phyloP scores from a whole-genome alignment of 2,797 vertebrate genomes.

The Gallinago stenura region DNA sequence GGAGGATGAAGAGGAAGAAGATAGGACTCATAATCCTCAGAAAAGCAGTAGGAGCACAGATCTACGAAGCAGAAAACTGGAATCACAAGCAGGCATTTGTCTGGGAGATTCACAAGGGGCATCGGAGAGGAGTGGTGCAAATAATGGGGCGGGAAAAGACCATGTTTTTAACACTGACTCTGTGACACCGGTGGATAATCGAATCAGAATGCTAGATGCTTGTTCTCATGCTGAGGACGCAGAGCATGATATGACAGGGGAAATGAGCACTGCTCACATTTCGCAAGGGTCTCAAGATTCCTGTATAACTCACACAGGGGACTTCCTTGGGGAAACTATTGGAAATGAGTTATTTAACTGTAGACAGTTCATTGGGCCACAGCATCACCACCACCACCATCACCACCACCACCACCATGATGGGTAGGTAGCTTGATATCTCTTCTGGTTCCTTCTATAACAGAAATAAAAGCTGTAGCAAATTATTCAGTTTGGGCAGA shows the following conservation, averaged over 20 bases:
- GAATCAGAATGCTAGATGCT: conserved; percentile 89
- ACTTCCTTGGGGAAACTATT: conserved; percentile 95
- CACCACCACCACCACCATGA: conserved; percentile 92
- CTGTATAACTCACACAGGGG: conserved; percentile 88
- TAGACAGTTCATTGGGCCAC: conserved; percentile 93
- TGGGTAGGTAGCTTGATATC: conserved; percentile 80
- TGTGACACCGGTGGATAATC: conserved; percentile 83
- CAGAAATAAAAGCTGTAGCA: background rate
- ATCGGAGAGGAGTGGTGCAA: conserved; percentile 78
- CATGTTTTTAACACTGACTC: conserved; percentile 87
- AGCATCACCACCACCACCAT: conserved; percentile 94
- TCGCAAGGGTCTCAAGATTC: conserved; percentile 90
- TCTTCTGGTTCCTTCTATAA: background rate
- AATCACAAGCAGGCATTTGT: conserved; percentile 81
- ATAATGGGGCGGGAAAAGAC: conserved; percentile 82
- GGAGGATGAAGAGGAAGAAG: conserved; percentile 92
- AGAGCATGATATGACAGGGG: conserved; percentile 83
- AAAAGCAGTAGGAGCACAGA: conserved; percentile 86
- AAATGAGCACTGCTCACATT: conserved; percentile 87
- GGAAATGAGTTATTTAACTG: conserved; percentile 95
- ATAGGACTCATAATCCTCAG: conserved; percentile 81
- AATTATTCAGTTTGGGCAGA: background rate
- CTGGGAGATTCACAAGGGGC: conserved; percentile 85
- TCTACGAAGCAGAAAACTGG: conserved; percentile 89
- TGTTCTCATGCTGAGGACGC: conserved; percentile 84